Conservation (phyloP, 2,888 invertebrate genomes). For the Chouioia cunea region DNA sequence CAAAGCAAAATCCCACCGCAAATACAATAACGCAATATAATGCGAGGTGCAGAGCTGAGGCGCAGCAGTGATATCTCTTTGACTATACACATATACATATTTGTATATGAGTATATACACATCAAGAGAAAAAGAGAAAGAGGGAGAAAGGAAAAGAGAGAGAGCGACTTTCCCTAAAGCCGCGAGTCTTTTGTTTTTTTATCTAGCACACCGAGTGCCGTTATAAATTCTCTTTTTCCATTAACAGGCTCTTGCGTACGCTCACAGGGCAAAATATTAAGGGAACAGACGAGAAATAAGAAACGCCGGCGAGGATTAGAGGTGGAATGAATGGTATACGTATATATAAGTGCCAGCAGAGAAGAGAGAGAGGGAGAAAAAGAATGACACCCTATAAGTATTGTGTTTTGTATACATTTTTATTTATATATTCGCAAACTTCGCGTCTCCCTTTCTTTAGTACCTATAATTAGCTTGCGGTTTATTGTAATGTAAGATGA, state of each 20-base stretch:
- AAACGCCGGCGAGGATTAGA: conserved; percentile 19
- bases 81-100: not conserved
- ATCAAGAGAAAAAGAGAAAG: no score
- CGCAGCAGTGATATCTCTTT: conserved; percentile 4
- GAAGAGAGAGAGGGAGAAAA: no score
- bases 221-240: conserved; percentile 48
- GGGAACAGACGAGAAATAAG: conserved; percentile 24
- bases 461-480: no score
- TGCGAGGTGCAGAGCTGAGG: no score
- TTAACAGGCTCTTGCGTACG: conserved; percentile 35
- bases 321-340: conserved; percentile 15
- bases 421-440: no score
- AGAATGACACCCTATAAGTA: no score
- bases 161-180: not conserved
- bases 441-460: no score
- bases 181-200: conserved; percentile 36
- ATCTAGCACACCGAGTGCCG: conserved; percentile 15
- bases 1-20: not conserved
- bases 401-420: no score
- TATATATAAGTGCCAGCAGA: no score
- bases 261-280: conserved; percentile 38
- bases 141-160: no score
- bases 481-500: no score
- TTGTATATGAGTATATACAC: conserved; percentile 8
- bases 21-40: conserved; percentile 23